Evolutionary conservation across 2,888 invertebrate genomes (phyloP).

Genomic region (Danaus chrysippus): DNA sequence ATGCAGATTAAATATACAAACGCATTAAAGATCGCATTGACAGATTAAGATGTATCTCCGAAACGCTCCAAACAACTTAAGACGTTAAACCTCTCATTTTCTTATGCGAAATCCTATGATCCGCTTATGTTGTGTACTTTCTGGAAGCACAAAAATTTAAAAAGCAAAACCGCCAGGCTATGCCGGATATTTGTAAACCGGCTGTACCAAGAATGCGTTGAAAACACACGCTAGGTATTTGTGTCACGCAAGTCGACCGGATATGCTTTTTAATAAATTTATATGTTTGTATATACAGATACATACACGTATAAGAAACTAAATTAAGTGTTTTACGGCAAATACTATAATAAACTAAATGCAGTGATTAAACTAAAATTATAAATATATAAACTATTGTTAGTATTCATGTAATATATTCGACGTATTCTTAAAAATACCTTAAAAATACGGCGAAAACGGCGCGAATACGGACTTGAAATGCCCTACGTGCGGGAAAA

Average conservation of each 20-base stretch:
- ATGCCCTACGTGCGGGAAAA: too few relatives aligned
- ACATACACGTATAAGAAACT: too few relatives aligned
- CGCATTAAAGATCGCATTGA: constrained; percentile 24
- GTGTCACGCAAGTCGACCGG: not conserved
- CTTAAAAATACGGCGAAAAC: too few relatives aligned
- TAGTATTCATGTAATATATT: too few relatives aligned
- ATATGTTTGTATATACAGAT: too few relatives aligned
- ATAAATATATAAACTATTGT: too few relatives aligned
- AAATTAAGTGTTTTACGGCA: too few relatives aligned
- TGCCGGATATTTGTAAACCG: constrained; percentile 51
- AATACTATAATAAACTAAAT: too few relatives aligned
- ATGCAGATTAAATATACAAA: constrained; percentile 14
- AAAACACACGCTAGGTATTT: constrained; percentile 41
- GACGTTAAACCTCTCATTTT: constrained; percentile 47
- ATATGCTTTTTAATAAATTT: not conserved
- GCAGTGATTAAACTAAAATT: too few relatives aligned
- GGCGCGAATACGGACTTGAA: too few relatives aligned
- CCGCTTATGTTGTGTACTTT: constrained; percentile 44
- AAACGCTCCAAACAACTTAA: constrained; percentile 29
- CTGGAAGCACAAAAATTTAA: constrained; percentile 48
- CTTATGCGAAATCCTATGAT: constrained; percentile 51
- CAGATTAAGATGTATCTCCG: constrained; percentile 25
- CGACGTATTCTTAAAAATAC: too few relatives aligned
- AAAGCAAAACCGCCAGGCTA: constrained; percentile 46
- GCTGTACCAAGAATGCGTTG: constrained; percentile 44